Evolutionary conservation across 2,888 invertebrate species (phyloP), one percentile per base, ranked within the genome.

Genomic region (Theretra japonica): DNA sequence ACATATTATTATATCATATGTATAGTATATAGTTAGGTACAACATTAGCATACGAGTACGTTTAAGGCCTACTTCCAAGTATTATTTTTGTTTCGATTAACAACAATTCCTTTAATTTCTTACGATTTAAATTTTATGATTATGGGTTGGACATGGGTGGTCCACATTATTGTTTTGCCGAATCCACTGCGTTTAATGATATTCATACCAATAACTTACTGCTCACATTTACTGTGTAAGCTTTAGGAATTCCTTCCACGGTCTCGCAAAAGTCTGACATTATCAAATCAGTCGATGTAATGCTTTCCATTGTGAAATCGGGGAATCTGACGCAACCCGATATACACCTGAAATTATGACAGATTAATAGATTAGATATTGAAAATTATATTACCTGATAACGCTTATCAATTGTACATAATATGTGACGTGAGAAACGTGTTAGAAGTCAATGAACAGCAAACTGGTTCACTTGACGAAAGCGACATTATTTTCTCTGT

Each of bases 281-380:
- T 25, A 86, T 80, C 3, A 96, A 84, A 82, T 96, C 95, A 8
- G 91, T 90, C 25, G 87, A 84, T 7, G 89, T 90, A 56, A 96
- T 91, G 4, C 88, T 83, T 25, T 83, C 77, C 2, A 94, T 83
- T 1, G 81, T 77, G 59, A 84, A 94, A 77, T 93, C 88, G 0
- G 95, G 94, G 21, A 90, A 86, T 70, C 95, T 87, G 3, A 96
- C 90, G 71, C 89, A 93, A 0, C 96, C 96, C 70, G 91, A 95
- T 75, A 94, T 90, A 68, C 95, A 90, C 73, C 96, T 96, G 82
- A 8, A 80, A 84, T 23, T 25, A 58, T 53, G 2, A 41, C 0
- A 53, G 17, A 58, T 58, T 58, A 59, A 17, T 33, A 19, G 11
- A 19, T n/a, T 30, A 53, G n/a, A 19, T 53, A n/a, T 53, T 53